phyloP scores from a whole-genome alignment of 2,113 vertebrate genomes.

The Coptodon rendalli region DNA sequence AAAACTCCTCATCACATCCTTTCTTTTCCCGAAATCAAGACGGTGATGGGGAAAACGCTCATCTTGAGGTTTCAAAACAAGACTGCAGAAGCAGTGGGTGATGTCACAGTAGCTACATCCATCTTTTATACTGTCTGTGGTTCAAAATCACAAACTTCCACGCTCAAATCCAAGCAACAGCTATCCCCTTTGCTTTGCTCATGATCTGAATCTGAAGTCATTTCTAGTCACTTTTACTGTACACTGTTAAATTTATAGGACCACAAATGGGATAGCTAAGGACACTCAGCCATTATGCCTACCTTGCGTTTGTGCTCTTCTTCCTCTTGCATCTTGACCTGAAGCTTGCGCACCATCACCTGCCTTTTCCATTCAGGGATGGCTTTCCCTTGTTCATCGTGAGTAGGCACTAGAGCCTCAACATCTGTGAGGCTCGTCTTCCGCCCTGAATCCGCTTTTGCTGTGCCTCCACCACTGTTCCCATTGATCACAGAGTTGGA shows the following conservation, averaged over 20 bases:
- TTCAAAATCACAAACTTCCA: conserved; percentile 9
- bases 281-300: conserved; percentile 23
- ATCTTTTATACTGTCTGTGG: not conserved
- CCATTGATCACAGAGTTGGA: conserved; percentile 76
- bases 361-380: conserved; percentile 94
- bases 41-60: not conserved
- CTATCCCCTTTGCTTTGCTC: conserved; percentile 32
- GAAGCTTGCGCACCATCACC: conserved; percentile 93
- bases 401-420: conserved; percentile 85
- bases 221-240: not conserved
- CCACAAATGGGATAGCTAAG: conserved; percentile 50
- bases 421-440: conserved; percentile 72
- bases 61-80: not conserved
- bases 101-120: not conserved
- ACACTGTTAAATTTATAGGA: not conserved
- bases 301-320: conserved; percentile 91
- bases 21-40: fast-evolving
- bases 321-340: conserved; percentile 93
- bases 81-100: not conserved
- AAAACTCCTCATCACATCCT: not conserved
- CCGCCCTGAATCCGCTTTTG: conserved; percentile 24
- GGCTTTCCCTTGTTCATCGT: conserved; percentile 85
- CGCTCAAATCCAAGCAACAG: not conserved
- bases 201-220: not conserved
- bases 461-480: conserved; percentile 26